Base-by-base conservation (phyloP, 2,888 invertebrate genomes). In the Hermaeophaga mercurialis region DNA sequence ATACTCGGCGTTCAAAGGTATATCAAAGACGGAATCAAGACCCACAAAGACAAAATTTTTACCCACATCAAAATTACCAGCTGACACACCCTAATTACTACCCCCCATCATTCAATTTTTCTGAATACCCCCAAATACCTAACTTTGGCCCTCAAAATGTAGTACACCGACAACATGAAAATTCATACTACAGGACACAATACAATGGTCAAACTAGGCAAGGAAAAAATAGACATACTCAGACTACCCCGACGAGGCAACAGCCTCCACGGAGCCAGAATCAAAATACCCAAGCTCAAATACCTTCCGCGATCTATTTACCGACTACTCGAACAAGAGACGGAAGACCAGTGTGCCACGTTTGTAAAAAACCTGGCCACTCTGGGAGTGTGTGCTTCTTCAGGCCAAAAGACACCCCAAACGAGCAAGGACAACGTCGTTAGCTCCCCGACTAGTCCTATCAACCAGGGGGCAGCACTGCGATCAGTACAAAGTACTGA, bases 251-350 rank as follows among this genome's bases (percentile, higher is more conserved):
- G 7, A 5, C 22, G 4, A 22, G 7, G 6, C n/a, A 17, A 15
- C 46, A 33, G 2, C 2, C 18, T 31, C 17, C 46, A n/a, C 18
- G 17, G 14, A 31, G 33, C 17, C 17, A 3, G 17, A 33, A 2
- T 9, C 3, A 5, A 22, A 22, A 41, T 18, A 18, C 9, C n/a
- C 15, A 2, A 1, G 11, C 3, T 6, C 24, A 26, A 44, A 44
- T 11, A 1, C 3, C 14, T 1, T 6, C 14, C 6, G 4, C 22
- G 7, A 5, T 7, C 22, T 31, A 7, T 31, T 3, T n/a, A 7
- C 36, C 48, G 6, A 14, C 18, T 9, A 38, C 48, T 7, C 36
- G 48, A 38, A 48, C 48, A 18, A 38, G 12, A 18, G 48, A 48
- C 17, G 47, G 47, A 12, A 31, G 47, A 17, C 47, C 47, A 1